Evolutionary conservation across 2,797 vertebrate genomes (phyloP), one percentile per base, ranked within the genome.

Genomic region (Taeniopygia guttata): DNA sequence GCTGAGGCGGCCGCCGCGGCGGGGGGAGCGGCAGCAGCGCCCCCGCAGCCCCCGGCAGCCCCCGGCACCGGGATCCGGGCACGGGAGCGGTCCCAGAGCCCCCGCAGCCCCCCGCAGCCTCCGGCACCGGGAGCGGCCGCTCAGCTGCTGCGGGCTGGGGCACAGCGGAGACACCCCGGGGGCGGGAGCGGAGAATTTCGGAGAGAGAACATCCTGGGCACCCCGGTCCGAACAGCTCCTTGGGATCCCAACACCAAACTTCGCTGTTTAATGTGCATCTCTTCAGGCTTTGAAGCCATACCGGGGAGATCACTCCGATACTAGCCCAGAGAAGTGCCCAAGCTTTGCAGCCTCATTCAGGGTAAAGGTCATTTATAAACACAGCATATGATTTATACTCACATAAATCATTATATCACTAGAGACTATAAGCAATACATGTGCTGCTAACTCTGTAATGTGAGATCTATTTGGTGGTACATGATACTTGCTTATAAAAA

Each of bases 241-340:
- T 4, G 40, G 9, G 4, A 51, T n/a, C 30, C 43, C 76, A 5
- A 1, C 45, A 2, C 26, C 68, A 3, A 22, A 48, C 30, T 66
- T 25, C 4, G 0, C 62, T 16, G 13, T 23, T 34, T 8, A 6
- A 7, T 3, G 5, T 0, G 48, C 29, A 2, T 52, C 49, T 34
- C 62, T 10, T 25, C 21, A 3, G 49, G 2, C 34, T 67, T 10
- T 6, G 69, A 20, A 78, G n/a, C 26, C 55, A 1, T 15, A 2
- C 4, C 6, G 2, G 54, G 4, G 36, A 26, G 36, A 7, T 7
- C 25, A 5, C 30, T n/a, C 9, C 11, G 12, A 2, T 5, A 1
- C 5, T 1, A 0, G 18, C 2, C 32, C 16, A 2, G 52, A 52
- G 52, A 32, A 46, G 60, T 34, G 10, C 13, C 66, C 74, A 2